Evolutionary conservation across 2,797 vertebrate species (phyloP), one percentile per base, ranked within the genome.

Genomic region (Micromesistius poutassou): DNA sequence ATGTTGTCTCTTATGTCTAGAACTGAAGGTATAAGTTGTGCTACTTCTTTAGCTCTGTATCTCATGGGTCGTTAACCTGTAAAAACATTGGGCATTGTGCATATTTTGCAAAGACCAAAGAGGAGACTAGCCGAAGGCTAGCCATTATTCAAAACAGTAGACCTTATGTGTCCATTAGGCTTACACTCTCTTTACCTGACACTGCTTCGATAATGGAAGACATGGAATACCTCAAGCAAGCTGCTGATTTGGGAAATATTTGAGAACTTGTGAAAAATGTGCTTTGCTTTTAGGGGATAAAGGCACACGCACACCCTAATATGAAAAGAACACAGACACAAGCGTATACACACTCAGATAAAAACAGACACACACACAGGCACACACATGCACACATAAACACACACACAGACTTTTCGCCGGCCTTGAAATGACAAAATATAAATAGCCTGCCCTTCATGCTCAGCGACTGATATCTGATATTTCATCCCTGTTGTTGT

Each of bases 401-500:
- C 68, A 71, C 77, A 74, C 55, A 28, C 50, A 71, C 66, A 76
- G 3, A n/a, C 75, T 40, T 82, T 82, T 85, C 77, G 42, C 77
- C 78, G 82, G 83, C 85, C 88, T 87, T 78, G 80, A 87, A 89
- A 90, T 89, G 85, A 87, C 87, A 88, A 87, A 87, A 91, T 89
- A 91, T 87, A 87, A 91, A 89, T 85, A 84, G 77, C 76, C 79
- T 75, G 81, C 91, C 89, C 89, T 87, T 91, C 87, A 85, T 81
- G 77, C 86, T 85, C 78, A 55, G 82, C 86, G 84, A 88, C 88
- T 91, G 86, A 90, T 87, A 88, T 88, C 91, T 91, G 90, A 93
- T 92, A 93, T 93, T 92, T 91, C 89, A 91, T 93, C 87, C 89
- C 62, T 68, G 62, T 89, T 89, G 90, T 92, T 91, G 76, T 92